Evolutionary conservation across 2,797 vertebrate genomes (phyloP).

Genomic region (Saguinus oedipus): DNA sequence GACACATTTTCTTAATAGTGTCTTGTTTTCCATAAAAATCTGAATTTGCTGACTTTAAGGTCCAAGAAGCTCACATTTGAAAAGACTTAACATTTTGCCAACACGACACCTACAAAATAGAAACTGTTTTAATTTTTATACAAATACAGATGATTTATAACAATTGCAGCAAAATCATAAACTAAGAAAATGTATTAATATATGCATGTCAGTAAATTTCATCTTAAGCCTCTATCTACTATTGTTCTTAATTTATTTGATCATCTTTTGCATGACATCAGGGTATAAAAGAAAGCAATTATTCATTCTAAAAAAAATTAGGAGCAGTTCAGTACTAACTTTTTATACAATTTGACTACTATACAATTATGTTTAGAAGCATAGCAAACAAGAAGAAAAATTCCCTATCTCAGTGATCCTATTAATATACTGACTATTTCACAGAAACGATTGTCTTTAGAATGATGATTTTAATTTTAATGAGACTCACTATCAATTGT

Average conservation of each 20-base stretch:
- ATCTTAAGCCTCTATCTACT: not conserved
- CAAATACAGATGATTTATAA: not conserved
- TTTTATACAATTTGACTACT: slow-evolving; percentile 1
- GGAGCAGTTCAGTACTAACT: not conserved
- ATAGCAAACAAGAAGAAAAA: not conserved
- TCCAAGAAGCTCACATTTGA: not conserved
- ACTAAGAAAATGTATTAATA: slow-evolving; percentile 6
- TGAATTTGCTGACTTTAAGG: slow-evolving; percentile 23
- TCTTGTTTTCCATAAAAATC: slow-evolving; percentile 4
- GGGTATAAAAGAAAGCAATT: not conserved
- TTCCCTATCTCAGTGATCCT: not conserved
- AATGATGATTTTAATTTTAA: slow-evolving; percentile 13
- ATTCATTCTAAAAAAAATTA: slow-evolving; percentile 32
- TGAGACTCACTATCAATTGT: slow-evolving; percentile 86
- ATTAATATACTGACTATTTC: not conserved
- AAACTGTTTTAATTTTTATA: slow-evolving; percentile 17
- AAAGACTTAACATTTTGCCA: slow-evolving; percentile 13
- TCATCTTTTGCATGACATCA: not conserved
- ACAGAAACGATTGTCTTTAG: not conserved
- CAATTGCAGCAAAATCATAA: not conserved
- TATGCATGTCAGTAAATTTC: not conserved
- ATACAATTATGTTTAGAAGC: not conserved
- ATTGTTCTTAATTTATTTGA: slow-evolving; percentile 10
- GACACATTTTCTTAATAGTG: slow-evolving; percentile 37
- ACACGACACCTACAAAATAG: not conserved